phyloP scores from a whole-genome alignment of 1,140 invertebrate genomes.

The Drosophila equinoxialis region DNA sequence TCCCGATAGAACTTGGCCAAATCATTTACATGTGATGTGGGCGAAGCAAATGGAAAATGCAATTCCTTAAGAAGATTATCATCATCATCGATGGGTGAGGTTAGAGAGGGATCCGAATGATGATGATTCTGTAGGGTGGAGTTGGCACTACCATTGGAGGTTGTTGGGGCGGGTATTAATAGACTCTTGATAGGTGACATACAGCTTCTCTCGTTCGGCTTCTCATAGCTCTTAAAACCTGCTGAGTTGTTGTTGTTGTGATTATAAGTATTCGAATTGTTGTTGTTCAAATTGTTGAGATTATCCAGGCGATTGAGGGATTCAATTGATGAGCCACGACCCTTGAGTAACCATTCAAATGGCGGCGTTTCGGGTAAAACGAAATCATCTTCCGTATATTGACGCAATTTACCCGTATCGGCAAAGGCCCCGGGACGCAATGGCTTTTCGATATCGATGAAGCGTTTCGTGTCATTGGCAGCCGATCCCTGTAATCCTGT shows the following conservation, averaged over 20 bases:
- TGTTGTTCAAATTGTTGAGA: slow-evolving; percentile 54
- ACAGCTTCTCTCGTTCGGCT: slow-evolving; percentile 46
- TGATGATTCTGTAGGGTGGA: slow-evolving; percentile 34
- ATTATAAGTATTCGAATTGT: slow-evolving; percentile 48
- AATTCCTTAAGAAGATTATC: slow-evolving; percentile 76
- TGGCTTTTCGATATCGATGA: slow-evolving; percentile 86
- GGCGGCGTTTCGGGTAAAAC: slow-evolving; percentile 87
- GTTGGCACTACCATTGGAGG: slow-evolving; percentile 9
- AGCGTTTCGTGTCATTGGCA: slow-evolving; percentile 47
- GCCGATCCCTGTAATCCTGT: slow-evolving; percentile 9
- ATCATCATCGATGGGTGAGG: slow-evolving; percentile 52
- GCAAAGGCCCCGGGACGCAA: slow-evolving; percentile 89
- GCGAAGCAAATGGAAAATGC: slow-evolving; percentile 85
- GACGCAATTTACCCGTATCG: slow-evolving; percentile 81
- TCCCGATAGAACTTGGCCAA: slow-evolving; percentile 91
- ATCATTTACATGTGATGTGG: slow-evolving; percentile 85
- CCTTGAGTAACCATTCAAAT: slow-evolving; percentile 86
- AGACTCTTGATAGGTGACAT: slow-evolving; percentile 75
- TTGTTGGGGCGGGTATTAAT: slow-evolving; percentile 63
- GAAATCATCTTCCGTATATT: slow-evolving; percentile 86
- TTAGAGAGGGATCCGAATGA: slow-evolving; percentile 59
- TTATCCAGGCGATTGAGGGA: slow-evolving; percentile 73
- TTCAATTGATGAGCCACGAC: slow-evolving; percentile 72
- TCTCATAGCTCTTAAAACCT: slow-evolving; percentile 77
- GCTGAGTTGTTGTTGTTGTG: slow-evolving; percentile 64